Base-by-base conservation (phyloP, 2,888 invertebrate genomes). In the Quadriops clusia region DNA sequence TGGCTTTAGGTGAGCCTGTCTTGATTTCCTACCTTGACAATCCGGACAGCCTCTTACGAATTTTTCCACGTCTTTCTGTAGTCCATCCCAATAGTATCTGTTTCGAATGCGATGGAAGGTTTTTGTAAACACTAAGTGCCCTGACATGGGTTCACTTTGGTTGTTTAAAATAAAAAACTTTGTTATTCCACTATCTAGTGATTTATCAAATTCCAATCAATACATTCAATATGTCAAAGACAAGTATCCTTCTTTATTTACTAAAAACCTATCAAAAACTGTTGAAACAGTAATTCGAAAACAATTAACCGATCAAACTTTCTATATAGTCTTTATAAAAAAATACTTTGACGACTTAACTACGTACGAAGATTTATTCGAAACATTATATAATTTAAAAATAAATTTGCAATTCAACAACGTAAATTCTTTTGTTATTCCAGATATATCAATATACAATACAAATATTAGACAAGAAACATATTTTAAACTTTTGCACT, bases 21-120 rank as follows among this genome's bases (percentile, higher is more conserved):
- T 17, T 10, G 40, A 30, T 39, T 41, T 36, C 17, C 44, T 22
- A 1, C 42, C 40, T 38, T 45, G 41, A 18, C 43, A 46, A 22
- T 38, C 39, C 2, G 27, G 11, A 28, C 40, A 42, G 2, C 39
- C 37, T 18, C 32, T 38, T 11, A 41, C 34, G 18, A 30, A 44
- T 31, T 37, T 40, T 30, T 41, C 31, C 6, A 45, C 32, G 12
- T 37, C 37, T 25, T 20, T 11, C 5, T 12, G 25, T 5, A 25
- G 10, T 22, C 9, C 22, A 22, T 22, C 23, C 23, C 23, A 22
- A 8, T 7, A 22, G 8, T 22, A 22, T 6, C 23, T 5, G 6
- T 22, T 8, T 8, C 23, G 5, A 11, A 2, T 11, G 6, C 12
- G 10, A 7, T 8, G 11, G 12, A 11, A 22, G 6, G 23, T 22